Base-by-base conservation (phyloP, 2,113 vertebrate genomes). In the Pachycephala philippinensis region DNA sequence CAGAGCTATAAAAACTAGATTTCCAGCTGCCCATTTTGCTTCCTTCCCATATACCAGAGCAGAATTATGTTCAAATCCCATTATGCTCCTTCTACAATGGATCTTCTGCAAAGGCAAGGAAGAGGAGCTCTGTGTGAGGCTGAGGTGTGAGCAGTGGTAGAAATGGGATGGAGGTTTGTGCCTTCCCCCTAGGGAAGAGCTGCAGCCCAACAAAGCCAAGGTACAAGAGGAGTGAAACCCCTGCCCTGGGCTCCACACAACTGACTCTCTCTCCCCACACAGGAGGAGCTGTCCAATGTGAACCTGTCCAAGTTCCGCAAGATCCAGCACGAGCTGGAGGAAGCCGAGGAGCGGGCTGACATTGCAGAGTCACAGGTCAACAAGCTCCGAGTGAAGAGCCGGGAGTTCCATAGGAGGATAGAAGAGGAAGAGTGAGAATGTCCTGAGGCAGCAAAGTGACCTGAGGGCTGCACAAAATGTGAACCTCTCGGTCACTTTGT, bases 301-400 rank as follows among this genome's bases (percentile, higher is more conserved):
- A 77, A 77, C 75, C 97, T 98, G 0, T 66, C 97, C 94, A 98
- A 98, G 22, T 98, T 98, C 90, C 97, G 84, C 44, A 86, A 86
- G 71, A 86, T 86, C 84, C 84, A 87, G 54, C 68, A 71, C 7
- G 81, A 84, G 68, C 68, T 84, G 57, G 81, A 84, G 68, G 81
- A 84, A 18, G 86, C 86, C 3, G 97, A 98, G 80, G 98, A 98
- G 20, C 84, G 98, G 37, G 98, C 98, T 37, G 98, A 98, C 94
- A 98, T 98, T 40, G 98, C 98, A 0, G 98, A 98, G 93, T 98
- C 98, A 0, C 98, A 98, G 91, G 98, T 98, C 94, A 98, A 98
- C 95, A 98, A 98, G 63, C 96, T 98, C 33, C 89, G 97, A 45
- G 96, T 9, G 4, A 81, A 81, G 63, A 69, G 53, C 54, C 53